Base-by-base conservation (phyloP, 2,113 vertebrate genomes). In the Axis porcinus region DNA sequence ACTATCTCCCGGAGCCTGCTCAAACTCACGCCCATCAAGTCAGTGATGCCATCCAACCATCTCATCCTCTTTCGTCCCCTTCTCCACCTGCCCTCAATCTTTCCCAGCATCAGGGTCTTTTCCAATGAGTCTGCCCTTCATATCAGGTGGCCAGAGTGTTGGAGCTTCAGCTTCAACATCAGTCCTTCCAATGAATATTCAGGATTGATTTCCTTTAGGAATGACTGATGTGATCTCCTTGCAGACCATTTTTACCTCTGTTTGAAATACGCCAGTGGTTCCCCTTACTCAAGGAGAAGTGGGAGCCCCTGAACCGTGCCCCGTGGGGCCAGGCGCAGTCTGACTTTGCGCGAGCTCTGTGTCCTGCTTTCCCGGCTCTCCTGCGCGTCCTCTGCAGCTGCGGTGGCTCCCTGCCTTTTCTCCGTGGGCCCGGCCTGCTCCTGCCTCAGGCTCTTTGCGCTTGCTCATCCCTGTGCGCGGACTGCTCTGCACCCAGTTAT, bases 331-430 rank as follows among this genome's bases (percentile, higher is more conserved):
- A 0, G 15, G 4, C 3, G 0, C 21, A 17, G 74, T 5, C 33
- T 4, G n/a, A 0, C 25, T 14, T 9, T 9, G 16, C 19, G 0
- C 2, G 6, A 1, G 2, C 0, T 0, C n/a, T 13, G 30, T 17
- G 12, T 78, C 21, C 7, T 36, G 19, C 3, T 5, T 36, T 25
- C 36, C 55, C 6, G 1, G 2, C 36, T 28, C 52, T 47, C 2
- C 84, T 6, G 14, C 4, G 9, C 8, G 4, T 4, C 0, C 79
- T 27, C 5, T 2, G 3, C 0, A 15, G 47, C 36, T 11, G 0
- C 5, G 1, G 43, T 0, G 3, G 11, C 6, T 28, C 21, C 12
- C 52, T 23, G 1, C 30, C n/a, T 12, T 4, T 28, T 12, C 25
- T 33, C 16, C n/a, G 0, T 1, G 10, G 45, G 40, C 79, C 6